A percentile compares a stretch with the other conserved stretches of the same genome.
Conservation (phyloP, 2,888 invertebrate species). For the Xestia xanthographa region DNA sequence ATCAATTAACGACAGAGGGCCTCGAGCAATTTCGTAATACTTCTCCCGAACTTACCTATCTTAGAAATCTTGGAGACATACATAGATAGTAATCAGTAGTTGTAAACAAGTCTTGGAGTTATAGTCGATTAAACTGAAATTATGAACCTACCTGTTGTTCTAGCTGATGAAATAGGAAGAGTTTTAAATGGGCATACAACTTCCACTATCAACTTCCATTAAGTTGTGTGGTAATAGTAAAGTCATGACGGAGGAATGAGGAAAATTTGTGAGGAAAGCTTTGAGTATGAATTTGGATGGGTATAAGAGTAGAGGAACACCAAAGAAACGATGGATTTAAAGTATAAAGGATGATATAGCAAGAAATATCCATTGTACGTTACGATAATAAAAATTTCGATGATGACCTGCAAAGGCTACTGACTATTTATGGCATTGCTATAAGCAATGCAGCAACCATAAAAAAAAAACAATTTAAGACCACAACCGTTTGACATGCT, state of each 20-base stretch:
- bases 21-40: conserved; percentile 12
- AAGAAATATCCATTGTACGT: background rate
- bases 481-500: background rate
- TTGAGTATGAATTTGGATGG: no score
- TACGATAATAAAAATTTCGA: background rate
- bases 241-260: no score
- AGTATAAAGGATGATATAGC: no score
- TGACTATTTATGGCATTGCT: no score
- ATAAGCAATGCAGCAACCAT: background rate
- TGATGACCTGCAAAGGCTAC: background rate
- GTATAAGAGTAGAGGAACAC: no score
- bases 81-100: conserved; percentile 35
- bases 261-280: no score
- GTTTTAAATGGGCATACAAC: background rate
- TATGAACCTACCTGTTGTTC: conserved; percentile 23
- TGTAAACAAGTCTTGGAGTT: conserved; percentile 4
- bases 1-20: conserved; percentile 41
- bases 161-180: conserved; percentile 17
- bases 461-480: background rate
- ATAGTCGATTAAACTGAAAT: conserved; percentile 29
- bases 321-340: no score
- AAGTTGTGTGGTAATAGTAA: no score
- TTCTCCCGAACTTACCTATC: conserved; percentile 16
- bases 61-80: conserved; percentile 23
- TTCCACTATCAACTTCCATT: no score